A percentile compares a stretch with the other conserved stretches of the same genome.
These are phyloP conservation scores for Plutella xylostella DNA, from an alignment of 2,888 invertebrate species.

Conservation along the genomic window DNA sequence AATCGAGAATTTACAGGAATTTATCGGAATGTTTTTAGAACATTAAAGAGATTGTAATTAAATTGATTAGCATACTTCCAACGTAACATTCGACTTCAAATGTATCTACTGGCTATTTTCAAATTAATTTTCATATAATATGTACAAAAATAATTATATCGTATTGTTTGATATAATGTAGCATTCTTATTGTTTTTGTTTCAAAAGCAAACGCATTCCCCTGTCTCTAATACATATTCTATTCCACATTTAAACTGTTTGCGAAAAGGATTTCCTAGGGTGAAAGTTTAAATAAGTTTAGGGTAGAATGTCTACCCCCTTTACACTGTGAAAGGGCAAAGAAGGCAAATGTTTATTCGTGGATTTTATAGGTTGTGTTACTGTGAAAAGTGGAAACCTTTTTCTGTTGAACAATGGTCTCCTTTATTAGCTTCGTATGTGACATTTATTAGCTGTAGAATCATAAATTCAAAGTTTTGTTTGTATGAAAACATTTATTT, in stretches of 20 bases:
- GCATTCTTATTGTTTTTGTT: too few relatives aligned
- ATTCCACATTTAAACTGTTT: conserved; percentile 59
- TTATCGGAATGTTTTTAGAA: too few relatives aligned
- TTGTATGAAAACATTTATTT: too few relatives aligned
- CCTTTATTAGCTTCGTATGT: background rate
- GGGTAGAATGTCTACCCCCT: conserved; percentile 58
- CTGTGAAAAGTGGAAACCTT: conserved; percentile 24
- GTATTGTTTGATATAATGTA: too few relatives aligned
- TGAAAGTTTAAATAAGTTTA: conserved; percentile 69
- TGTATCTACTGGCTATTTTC: too few relatives aligned
- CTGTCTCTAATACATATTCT: conserved; percentile 61
- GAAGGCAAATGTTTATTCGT: conserved; percentile 66
- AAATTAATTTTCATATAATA: too few relatives aligned
- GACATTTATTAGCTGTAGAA: background rate
- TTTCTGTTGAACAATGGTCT: background rate
- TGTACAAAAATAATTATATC: too few relatives aligned
- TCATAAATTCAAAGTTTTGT: background rate
- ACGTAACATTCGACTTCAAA: too few relatives aligned
- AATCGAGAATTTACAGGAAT: too few relatives aligned
- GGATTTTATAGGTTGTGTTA: conserved; percentile 57
- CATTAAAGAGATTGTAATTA: too few relatives aligned
- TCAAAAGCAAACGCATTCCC: too few relatives aligned
- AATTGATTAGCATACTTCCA: too few relatives aligned
- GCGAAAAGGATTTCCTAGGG: conserved; percentile 63
- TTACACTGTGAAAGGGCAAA: conserved; percentile 64